A percentile compares a stretch with the other conserved stretches of the same genome.
Evolutionary conservation across 2,888 invertebrate genomes (phyloP).

Genomic region (Hemistola chrysoprasaria): DNA sequence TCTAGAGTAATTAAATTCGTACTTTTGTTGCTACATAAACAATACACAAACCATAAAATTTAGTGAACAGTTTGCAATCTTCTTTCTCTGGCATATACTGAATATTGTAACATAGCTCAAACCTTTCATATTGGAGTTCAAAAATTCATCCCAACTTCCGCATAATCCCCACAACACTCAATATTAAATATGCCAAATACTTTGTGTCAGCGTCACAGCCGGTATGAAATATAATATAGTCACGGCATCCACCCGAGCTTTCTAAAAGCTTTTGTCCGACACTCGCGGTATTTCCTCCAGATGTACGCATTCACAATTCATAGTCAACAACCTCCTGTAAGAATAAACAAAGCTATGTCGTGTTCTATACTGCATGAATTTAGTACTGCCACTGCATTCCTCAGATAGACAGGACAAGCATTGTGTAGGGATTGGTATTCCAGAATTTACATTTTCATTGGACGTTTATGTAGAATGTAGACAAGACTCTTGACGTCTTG

Average conservation of each 20-base stretch:
- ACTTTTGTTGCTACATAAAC: too few species aligned
- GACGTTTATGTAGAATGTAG: too few species aligned
- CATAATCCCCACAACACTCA: too few species aligned
- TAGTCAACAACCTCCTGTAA: slow-evolving; percentile 47
- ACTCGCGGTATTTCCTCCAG: slow-evolving; percentile 51
- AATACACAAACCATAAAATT: too few species aligned
- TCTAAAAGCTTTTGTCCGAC: slow-evolving; percentile 69
- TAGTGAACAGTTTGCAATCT: too few species aligned
- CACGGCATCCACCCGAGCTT: slow-evolving; percentile 39
- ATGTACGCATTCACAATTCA: slow-evolving; percentile 50
- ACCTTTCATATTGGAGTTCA: too few species aligned
- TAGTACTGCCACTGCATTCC: slow-evolving; percentile 7
- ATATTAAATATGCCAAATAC: too few species aligned
- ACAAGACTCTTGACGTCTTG: too few species aligned
- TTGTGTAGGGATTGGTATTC: slow-evolving; percentile 3
- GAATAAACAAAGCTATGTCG: slow-evolving; percentile 6
- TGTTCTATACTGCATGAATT: slow-evolving; percentile 1
- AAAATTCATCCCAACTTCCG: too few species aligned
- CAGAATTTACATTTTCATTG: slow-evolving; percentile 2
- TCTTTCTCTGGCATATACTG: too few species aligned
- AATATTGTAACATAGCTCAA: too few species aligned
- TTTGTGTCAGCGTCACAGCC: background rate
- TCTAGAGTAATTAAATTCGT: too few species aligned
- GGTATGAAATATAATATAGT: slow-evolving; percentile 8
- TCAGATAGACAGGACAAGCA: slow-evolving; percentile 13